A percentile compares a stretch with the other conserved stretches of the same genome.
phyloP scores from a whole-genome alignment of 2,888 invertebrate species.

The Rhynchonema sp. region DNA sequence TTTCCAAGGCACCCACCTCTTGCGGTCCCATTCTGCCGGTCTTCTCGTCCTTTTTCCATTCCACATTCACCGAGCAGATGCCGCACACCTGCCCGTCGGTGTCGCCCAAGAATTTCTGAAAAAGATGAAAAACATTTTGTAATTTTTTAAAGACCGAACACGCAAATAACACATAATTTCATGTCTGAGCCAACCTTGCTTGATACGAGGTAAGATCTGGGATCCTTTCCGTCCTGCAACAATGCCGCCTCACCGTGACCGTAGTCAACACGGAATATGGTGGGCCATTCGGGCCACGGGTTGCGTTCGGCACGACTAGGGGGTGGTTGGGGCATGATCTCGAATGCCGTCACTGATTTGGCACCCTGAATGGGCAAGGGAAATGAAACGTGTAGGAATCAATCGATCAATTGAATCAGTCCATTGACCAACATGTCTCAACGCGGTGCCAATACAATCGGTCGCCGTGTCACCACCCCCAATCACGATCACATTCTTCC shows the following conservation, averaged over 20 bases:
- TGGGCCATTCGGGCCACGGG: conserved; percentile 97
- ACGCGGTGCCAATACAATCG: conserved; percentile 92
- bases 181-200: conserved; percentile 58
- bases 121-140: neutral
- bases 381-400: neutral
- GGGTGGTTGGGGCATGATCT: conserved; percentile 83
- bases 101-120: conserved; percentile 69
- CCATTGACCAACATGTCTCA: conserved; percentile 45
- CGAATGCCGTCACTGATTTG: conserved; percentile 74
- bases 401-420: neutral
- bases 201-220: conserved; percentile 72
- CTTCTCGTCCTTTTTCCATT: conserved; percentile 66
- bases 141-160: too few species aligned
- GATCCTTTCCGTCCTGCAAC: conserved; percentile 56
- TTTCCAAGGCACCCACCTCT: conserved; percentile 45
- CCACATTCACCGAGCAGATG: conserved; percentile 67
- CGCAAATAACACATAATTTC: too few species aligned
- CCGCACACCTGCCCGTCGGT: conserved; percentile 71
- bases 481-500: conserved; percentile 80
- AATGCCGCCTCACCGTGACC: conserved; percentile 84
- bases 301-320: conserved; percentile 59
- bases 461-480: conserved; percentile 71
- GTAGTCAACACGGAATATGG: conserved; percentile 87
- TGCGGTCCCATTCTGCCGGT: conserved; percentile 41
- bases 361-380: conserved; percentile 51